Evolutionary conservation across 1,140 invertebrate genomes (phyloP), one percentile per base, ranked within the genome.

Genomic region (Apis florea): DNA sequence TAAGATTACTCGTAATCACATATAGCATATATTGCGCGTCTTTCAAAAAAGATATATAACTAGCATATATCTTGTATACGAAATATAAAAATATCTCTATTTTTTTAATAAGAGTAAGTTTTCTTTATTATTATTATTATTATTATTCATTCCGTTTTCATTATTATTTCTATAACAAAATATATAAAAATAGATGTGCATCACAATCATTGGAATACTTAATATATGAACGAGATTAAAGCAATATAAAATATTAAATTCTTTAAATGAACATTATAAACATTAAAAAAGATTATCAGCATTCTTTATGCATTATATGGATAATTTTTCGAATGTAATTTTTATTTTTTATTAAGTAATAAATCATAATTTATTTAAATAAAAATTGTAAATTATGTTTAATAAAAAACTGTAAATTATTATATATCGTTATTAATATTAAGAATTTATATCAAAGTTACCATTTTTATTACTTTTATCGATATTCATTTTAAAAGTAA

Each of bases 51-150:
- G 67, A 78, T 68, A 63, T 69, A 21, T 63, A 83, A 47, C 12
- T 74, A 9, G 67, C 12, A 68, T 49, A 68, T 53, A 70, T n/a
- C 26, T 54, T 63, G 17, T 75, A 58, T 79, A 79, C 31, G 64
- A 17, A 70, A 76, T 83, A 77, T 56, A 87, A 87, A 83, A 86
- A 83, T 83, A 87, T 75, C 40, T 71, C 24, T 10, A 59, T 78
- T 74, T 66, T 71, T 67, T 49, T 24, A 71, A 53, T 73, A 67
- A 19, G 40, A n/a, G 59, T 68, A 78, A 68, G 9, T n/a, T 21
- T 73, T 47, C 40, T 79, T 40, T 40, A 40, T 40, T 40, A 40
- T 40, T 40, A 40, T 40, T 40, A 40, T 40, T 40, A 40, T 40
- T 40, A 40, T 40, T 40, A 40, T 40, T 0, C 31, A 40, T 40